phyloP scores from a whole-genome alignment of 2,888 invertebrate species.

The Allacma fusca region DNA sequence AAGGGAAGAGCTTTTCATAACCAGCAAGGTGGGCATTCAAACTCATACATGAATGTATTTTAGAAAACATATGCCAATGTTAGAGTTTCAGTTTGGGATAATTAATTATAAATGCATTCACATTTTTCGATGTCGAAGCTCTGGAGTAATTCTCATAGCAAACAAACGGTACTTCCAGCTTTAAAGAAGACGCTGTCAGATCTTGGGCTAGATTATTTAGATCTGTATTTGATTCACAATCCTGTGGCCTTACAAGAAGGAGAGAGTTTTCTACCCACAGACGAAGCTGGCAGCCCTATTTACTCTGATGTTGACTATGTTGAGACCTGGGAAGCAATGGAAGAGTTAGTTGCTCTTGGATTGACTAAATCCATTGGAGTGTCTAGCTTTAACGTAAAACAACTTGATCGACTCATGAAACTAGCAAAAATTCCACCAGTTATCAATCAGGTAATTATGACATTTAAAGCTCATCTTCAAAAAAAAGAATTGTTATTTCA shows the following conservation, averaged over 20 bases:
- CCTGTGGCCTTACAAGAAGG: constrained; percentile 83
- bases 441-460: constrained; percentile 70
- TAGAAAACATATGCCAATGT: too few relatives aligned
- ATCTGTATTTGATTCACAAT: constrained; percentile 89
- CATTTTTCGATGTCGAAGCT: too few relatives aligned
- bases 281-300: constrained; percentile 66
- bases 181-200: constrained; percentile 75
- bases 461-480: neutral
- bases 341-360: constrained; percentile 73
- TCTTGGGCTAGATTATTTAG: constrained; percentile 79
- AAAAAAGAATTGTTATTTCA: neutral
- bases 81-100: too few relatives aligned
- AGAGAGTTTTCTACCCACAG: constrained; percentile 65
- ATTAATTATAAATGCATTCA: too few relatives aligned
- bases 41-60: too few relatives aligned
- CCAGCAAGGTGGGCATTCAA: constrained; percentile 63
- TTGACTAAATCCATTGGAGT: constrained; percentile 78
- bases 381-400: constrained; percentile 81
- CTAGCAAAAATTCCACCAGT: constrained; percentile 72
- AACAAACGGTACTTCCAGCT: constrained; percentile 77
- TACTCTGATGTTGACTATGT: constrained; percentile 72
- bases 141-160: constrained; percentile 88
- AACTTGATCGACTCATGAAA: constrained; percentile 73
- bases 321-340: constrained; percentile 81
- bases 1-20: constrained; percentile 73